Evolutionary conservation across 1,140 invertebrate species (phyloP), one percentile per base, ranked within the genome.

Genomic region (Pomacea maculata): DNA sequence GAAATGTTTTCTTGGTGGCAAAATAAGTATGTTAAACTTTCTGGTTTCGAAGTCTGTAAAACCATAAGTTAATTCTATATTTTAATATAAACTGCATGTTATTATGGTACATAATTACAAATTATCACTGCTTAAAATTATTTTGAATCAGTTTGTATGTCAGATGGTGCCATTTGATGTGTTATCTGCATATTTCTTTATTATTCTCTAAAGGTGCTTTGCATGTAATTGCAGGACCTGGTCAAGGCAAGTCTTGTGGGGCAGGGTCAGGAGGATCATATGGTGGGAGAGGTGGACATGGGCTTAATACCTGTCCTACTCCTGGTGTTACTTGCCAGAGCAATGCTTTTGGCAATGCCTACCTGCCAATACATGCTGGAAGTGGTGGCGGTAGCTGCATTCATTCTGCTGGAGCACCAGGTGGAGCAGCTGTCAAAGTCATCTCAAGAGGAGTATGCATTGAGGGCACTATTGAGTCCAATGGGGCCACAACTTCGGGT

Each of bases 311-410:
- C 67, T 70, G 67, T 21, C 11, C n/a, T 12, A 34, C 1, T 61
- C 15, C 57, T 17, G 67, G 1, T 34, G 12, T 11, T 34, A n/a
- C 67, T 17, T 78, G 80, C 55, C 29, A 76, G 21, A 80, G 82
- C 52, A 45, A 61, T 45, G 64, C 73, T 63, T 83, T 82, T 70
- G 83, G 82, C 34, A 21, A 74, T 34, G 55, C 74, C 52, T 80
- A 74, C 76, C 55, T 84, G 25, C 87, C 87, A 45, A 61, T 73
- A 14, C 57, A 76, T 14, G 75, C 83, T 52, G 87, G 87, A 67
- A 87, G 86, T 82, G 87, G 87, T 61, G 86, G 87, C 54, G 86
- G 86, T n/a, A 72, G 61, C 19, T 87, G 86, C 71, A 71, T 74
- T 52, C 76, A 85, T 78, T 83, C 81, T 34, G 71, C n/a, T 68